A percentile compares a stretch with the other conserved stretches of the same genome.
These are phyloP conservation scores for Toxotes chatareus DNA, from an alignment of 2,113 vertebrate species.

Conservation along the genomic window DNA sequence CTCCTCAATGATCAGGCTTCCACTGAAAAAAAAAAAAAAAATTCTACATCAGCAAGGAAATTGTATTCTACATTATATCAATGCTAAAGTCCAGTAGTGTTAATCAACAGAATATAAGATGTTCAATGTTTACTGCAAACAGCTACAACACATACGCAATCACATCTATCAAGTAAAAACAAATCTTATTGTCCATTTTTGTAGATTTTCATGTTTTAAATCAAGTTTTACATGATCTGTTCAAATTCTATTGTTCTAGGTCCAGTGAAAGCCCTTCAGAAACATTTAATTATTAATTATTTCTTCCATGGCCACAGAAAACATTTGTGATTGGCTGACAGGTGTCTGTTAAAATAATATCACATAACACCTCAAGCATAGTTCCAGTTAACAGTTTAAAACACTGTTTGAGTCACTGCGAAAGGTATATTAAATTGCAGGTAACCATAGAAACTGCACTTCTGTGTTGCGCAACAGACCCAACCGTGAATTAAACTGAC, in stretches of 20 bases:
- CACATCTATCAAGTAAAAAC: background rate
- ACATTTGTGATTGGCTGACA: background rate
- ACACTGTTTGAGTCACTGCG: conserved; percentile 8
- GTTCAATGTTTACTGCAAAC: background rate
- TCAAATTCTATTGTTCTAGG: background rate
- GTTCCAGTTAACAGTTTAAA: conserved; percentile 2
- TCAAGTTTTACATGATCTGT: background rate
- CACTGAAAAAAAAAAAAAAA: no score
- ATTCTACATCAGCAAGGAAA: no score
- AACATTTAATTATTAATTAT: background rate
- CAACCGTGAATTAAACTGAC: conserved; percentile 15
- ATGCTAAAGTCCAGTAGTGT: background rate
- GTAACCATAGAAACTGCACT: conserved; percentile 39
- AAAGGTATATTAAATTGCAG: conserved; percentile 25
- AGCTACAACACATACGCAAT: background rate
- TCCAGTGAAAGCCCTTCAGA: background rate
- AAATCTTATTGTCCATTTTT: background rate
- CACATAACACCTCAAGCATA: background rate
- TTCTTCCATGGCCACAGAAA: background rate
- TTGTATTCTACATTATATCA: no score
- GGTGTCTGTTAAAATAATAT: conserved; percentile 12
- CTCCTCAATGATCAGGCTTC: no score
- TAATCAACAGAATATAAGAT: no score
- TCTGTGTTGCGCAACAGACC: background rate
- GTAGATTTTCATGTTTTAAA: no score